Base-by-base conservation (phyloP, 1,140 invertebrate species). In the Drosophila orena region DNA sequence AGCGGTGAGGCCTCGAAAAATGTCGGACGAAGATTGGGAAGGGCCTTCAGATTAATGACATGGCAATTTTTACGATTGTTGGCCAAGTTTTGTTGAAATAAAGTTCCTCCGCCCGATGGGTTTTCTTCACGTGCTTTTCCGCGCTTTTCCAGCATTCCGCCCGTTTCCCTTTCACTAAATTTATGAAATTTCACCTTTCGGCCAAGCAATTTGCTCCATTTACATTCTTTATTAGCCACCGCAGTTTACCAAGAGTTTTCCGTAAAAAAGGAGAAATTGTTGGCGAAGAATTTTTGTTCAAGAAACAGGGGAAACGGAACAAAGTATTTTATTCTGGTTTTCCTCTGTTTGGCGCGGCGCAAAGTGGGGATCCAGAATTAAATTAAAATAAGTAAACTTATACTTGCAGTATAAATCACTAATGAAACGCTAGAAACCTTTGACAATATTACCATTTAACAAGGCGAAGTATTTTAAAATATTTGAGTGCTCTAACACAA, bases 191-290 rank as follows among this genome's bases (percentile, higher is more conserved):
- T 84, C 70, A 84, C 81, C 81, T 84, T 84, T 88, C 77, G 84
- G 76, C 79, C 79, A 60, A 88, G 84, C 84, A 88, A 88, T 88
- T 88, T 88, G 83, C 84, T 89, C 75, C 83, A 89, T 88, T 89
- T 88, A 84, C 84, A 88, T 88, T 89, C 83, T 89, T 88, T 84
- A 84, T 84, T 84, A 84, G 81, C 80, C 66, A 43, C 77, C 54
- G 60, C 60, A 84, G 65, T 84, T 72, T 53, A 70, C 64, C 65
- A 35, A 64, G 57, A 43, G 30, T 27, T 35, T 50, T 20, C 44
- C 34, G 20, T 20, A 42, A 22, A 20, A 52, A 20, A 35, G 20
- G 35, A 57, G 56, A 69, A 70, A 70, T 70, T 71, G 24, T 49
- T 70, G 47, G 5, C 40, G 57, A 71, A 57, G 65, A 71, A 70